phyloP scores from a whole-genome alignment of 2,888 invertebrate species.

The Sthenelais limicola region DNA sequence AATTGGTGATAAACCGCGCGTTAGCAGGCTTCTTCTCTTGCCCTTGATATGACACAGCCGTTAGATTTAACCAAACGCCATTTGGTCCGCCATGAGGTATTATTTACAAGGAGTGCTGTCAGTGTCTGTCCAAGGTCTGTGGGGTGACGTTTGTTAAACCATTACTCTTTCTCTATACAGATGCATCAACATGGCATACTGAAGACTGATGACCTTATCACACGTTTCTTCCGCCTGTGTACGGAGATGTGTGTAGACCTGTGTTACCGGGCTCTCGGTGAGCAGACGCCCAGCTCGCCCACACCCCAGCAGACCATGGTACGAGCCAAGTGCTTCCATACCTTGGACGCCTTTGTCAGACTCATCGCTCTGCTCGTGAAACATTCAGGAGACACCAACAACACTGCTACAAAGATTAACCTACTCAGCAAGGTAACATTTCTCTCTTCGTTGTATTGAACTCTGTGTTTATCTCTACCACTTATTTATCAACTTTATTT shows the following conservation, averaged over 20 bases:
- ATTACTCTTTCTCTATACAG: constrained; percentile 70
- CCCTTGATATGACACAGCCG: no score
- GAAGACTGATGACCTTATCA: constrained; percentile 97
- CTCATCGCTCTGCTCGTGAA: constrained; percentile 95
- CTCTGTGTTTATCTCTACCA: no score
- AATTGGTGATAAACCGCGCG: no score
- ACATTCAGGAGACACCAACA: constrained; percentile 76
- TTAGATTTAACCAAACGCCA: no score
- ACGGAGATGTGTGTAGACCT: constrained; percentile 97
- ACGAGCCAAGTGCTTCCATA: constrained; percentile 93
- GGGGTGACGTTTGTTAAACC: not conserved
- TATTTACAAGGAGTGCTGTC: no score
- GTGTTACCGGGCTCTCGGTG: constrained; percentile 87
- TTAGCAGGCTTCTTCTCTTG: no score
- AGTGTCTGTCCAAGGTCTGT: no score
- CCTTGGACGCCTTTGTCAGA: constrained; percentile 94
- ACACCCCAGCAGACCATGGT: no score
- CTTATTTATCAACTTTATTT: no score
- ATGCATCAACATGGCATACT: constrained; percentile 97
- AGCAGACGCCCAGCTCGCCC: constrained; percentile 75
- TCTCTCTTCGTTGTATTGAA: no score
- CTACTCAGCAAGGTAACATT: constrained; percentile 88
- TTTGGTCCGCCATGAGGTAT: no score
- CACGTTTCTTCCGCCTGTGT: constrained; percentile 95
- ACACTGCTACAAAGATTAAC: constrained; percentile 96